Evolutionary conservation across 2,113 vertebrate species (phyloP), one percentile per base, ranked within the genome.

Genomic region (Numenius arquata): DNA sequence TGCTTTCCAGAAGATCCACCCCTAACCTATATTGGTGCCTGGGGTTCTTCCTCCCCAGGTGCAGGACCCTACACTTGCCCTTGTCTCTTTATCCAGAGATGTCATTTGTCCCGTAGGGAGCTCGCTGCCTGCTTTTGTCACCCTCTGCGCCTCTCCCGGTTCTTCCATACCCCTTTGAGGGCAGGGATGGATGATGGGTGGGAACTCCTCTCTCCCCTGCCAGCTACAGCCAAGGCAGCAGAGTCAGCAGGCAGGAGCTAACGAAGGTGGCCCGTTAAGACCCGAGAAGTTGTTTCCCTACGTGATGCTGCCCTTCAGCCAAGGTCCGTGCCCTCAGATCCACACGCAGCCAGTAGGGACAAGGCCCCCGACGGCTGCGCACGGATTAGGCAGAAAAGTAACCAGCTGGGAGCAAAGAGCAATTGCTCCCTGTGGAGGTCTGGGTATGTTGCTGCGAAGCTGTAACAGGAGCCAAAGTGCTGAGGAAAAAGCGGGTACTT

Each of bases 321-420:
- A 61, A 81, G 45, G 40, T 83, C 50, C 1, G 2, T 36, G 61
- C 47, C 48, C 0, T 1, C 48, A 34, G 67, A 40, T 67, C 40
- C 48, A 23, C 72, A 19, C 65, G 13, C 2, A 0, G 30, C 26
- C 76, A 14, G 32, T 19, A 56, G 27, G 13, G 66, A 43, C 27
- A 82, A 53, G 71, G n/a, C 19, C 52, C 52, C n/a, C 30, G 40
- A 55, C 0, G 2, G 58, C 77, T 62, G 29, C 56, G 53, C 53
- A 13, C 10, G 52, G n/a, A 38, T 66, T 61, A 66, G 40, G 43
- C n/a, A 59, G 74, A 47, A 80, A 66, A 59, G 43, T 34, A 85
- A 85, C 43, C 50, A 66, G 50, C 50, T 40, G 12, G 21, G 80
- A 94, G 89, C 74, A 92, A 92, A 81, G 56, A 89, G n/a, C 85